phyloP scores from a whole-genome alignment of 1,140 invertebrate species.

The Elymnias hypermnestra region DNA sequence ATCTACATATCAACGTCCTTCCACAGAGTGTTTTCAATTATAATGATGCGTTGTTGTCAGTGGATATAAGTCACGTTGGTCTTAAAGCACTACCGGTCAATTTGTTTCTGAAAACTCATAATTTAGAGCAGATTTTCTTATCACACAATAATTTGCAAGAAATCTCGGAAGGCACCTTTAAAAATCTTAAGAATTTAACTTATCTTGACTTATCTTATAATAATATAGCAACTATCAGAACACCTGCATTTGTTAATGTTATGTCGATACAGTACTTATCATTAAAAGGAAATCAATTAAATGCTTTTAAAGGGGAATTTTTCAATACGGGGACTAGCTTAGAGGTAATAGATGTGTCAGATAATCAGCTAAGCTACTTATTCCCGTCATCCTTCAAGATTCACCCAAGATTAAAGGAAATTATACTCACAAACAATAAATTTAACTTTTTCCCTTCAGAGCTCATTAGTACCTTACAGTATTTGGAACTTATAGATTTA shows the following conservation, averaged over 20 bases:
- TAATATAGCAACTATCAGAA: slow-evolving; percentile 84
- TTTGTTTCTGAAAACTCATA: slow-evolving; percentile 81
- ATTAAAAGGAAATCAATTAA: slow-evolving; percentile 83
- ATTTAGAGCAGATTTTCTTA: slow-evolving; percentile 81
- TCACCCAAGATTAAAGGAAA: slow-evolving; percentile 82
- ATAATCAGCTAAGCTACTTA: slow-evolving; percentile 86
- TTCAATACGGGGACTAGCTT: slow-evolving; percentile 84
- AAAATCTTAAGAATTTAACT: slow-evolving; percentile 83
- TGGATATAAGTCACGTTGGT: slow-evolving; percentile 86
- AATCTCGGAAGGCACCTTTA: slow-evolving; percentile 83
- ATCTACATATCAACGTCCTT: slow-evolving; percentile 80
- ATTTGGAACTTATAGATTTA: slow-evolving; percentile 85
- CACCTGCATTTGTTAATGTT: slow-evolving; percentile 80
- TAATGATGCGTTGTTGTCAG: slow-evolving; percentile 77
- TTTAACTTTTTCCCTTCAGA: slow-evolving; percentile 90
- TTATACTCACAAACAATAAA: slow-evolving; percentile 84
- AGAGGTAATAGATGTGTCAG: slow-evolving; percentile 83
- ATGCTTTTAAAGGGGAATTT: slow-evolving; percentile 87
- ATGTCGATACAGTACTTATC: slow-evolving; percentile 83
- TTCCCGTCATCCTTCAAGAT: slow-evolving; percentile 90
- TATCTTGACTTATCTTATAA: slow-evolving; percentile 85
- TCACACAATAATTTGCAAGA: slow-evolving; percentile 82
- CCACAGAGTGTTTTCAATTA: slow-evolving; percentile 78
- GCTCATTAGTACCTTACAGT: slow-evolving; percentile 84
- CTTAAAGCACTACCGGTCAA: slow-evolving; percentile 83